Evolutionary conservation across 2,888 invertebrate genomes (phyloP).

Genomic region (Protophormia terraenovae): DNA sequence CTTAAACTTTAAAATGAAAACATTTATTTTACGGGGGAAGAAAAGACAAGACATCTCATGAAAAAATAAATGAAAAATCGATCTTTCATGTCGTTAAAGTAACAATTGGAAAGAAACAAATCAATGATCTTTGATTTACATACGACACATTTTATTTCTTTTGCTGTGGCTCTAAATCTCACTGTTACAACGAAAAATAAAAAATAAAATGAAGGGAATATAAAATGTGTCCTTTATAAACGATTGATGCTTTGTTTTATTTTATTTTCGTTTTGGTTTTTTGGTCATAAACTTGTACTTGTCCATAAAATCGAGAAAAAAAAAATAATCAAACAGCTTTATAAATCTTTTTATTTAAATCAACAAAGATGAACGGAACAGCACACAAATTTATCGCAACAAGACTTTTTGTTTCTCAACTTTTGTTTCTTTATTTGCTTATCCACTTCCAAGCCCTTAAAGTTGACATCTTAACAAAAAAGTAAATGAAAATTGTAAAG

Average conservation of each 20-base stretch:
- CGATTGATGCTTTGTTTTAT: conserved; percentile 48
- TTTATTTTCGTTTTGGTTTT: not conserved
- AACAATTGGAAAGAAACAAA: conserved; percentile 57
- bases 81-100: conserved; percentile 43
- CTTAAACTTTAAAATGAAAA: conserved; percentile 18
- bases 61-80: conserved; percentile 28
- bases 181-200: conserved; percentile 15
- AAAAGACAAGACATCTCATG: not conserved
- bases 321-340: conserved; percentile 27
- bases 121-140: conserved; percentile 68
- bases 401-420: not conserved
- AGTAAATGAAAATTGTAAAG: not conserved
- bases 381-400: conserved; percentile 20
- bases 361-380: conserved; percentile 13
- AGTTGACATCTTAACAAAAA: not conserved
- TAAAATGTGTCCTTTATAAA: conserved; percentile 38
- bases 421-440: not conserved
- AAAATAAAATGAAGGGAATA: not conserved
- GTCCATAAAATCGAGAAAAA: conserved; percentile 36
- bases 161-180: not conserved
- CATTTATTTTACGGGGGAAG: conserved; percentile 8
- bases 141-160: conserved; percentile 61
- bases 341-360: conserved; percentile 50
- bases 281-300: conserved; percentile 55
- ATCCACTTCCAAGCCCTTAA: not conserved